Conservation (phyloP, 2,888 invertebrate species). For the Vanessa cardui region DNA sequence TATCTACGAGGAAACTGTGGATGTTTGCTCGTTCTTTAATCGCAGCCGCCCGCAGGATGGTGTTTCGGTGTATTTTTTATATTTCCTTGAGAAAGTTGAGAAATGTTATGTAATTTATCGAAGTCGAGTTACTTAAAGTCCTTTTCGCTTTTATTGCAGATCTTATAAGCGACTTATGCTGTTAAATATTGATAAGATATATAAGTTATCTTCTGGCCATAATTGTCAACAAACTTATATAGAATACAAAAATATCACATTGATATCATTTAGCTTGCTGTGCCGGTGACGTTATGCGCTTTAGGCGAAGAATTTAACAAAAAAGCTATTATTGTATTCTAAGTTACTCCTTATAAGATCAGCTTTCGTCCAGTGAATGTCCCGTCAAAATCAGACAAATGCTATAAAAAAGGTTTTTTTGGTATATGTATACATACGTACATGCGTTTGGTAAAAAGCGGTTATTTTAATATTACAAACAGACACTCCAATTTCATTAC, state of each 20-base stretch:
- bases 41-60: constrained; percentile 44
- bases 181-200: neutral
- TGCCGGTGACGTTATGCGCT: too few species aligned
- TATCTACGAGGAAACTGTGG: constrained; percentile 64
- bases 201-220: neutral
- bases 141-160: neutral
- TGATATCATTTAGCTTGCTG: too few species aligned
- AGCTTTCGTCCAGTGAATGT: too few species aligned
- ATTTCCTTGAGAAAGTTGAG: constrained; percentile 23
- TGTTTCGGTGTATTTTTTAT: constrained; percentile 15
- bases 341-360: too few species aligned
- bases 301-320: too few species aligned
- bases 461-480: neutral
- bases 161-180: neutral
- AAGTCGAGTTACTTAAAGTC: neutral
- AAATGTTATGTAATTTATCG: constrained; percentile 10
- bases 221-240: neutral
- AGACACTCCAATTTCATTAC: too few species aligned
- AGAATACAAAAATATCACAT: neutral
- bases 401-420: too few species aligned
- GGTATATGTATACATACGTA: too few species aligned
- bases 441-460: too few species aligned
- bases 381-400: too few species aligned
- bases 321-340: too few species aligned
- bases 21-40: constrained; percentile 60